Base-by-base conservation (phyloP, 2,113 vertebrate genomes). In the Coptodon rendalli region DNA sequence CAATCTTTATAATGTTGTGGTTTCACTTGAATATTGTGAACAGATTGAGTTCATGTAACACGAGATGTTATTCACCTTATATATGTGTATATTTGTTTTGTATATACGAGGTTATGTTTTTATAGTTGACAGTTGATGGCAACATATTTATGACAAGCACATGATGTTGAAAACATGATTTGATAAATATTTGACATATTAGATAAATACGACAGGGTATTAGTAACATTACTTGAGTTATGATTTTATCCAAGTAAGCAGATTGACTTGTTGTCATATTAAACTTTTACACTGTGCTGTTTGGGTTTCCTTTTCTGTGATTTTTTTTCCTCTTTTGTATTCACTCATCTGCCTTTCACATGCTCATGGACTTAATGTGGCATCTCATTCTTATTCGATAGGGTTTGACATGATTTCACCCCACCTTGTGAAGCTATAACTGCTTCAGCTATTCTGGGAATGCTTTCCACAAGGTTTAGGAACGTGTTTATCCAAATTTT, bases 21-120 rank as follows among this genome's bases (percentile, higher is more conserved):
- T 81, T 91, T 87, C 40, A 79, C 81, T 90, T 86, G 31, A 91
- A 88, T 4, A 12, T 24, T 91, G 63, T 84, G 29, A 78, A 78
- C 22, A 38, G 4, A 82, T 48, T 56, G 2, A 56, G 80, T 50
- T 63, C 8, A 36, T 85, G 29, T 81, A 16, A 63, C 9, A 85
- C 45, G 2, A 61, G 17, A 68, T 86, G 17, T 80, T 56, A 38
- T 59, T 86, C 31, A 50, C 14, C 19, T 82, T 24, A 11, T 86
- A 36, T n/a, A 86, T 53, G 16, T 40, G 61, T 82, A 59, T 19
- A 59, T 83, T 45, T 87, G 36, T 76, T 91, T 80, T 94, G 27
- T 86, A 81, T 57, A 85, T 82, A 56, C 12, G 31, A 14, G 81
- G 56, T 84, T 80, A 16, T 79, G 8, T 63, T 54, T 79, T 85